Conservation (phyloP, 2,888 invertebrate genomes). For the Plusia festucae region DNA sequence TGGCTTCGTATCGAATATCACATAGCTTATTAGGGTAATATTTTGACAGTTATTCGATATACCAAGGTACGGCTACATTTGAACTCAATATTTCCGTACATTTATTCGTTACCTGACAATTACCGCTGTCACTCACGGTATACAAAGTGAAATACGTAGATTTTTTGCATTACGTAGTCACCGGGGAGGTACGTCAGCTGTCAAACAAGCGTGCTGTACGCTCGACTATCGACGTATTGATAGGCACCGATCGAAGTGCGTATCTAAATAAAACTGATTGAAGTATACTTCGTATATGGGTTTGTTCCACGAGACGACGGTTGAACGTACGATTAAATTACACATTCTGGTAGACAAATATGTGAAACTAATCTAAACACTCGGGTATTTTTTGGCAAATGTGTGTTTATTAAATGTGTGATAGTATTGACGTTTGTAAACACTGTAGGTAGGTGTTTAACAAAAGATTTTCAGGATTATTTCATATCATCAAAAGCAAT, state of each 20-base stretch:
- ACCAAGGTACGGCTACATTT: constrained; percentile 34
- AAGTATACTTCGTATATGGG: constrained; percentile 46
- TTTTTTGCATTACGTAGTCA: constrained; percentile 51
- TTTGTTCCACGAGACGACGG: constrained; percentile 44
- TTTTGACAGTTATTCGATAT: constrained; percentile 54
- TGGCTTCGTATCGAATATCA: constrained; percentile 46
- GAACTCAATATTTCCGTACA: constrained; percentile 52
- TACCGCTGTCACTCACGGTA: constrained; percentile 50
- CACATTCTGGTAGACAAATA: constrained; percentile 33
- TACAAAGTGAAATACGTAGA: constrained; percentile 52
- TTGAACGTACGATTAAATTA: constrained; percentile 47
- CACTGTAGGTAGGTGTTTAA: not conserved
- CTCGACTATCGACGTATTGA: constrained; percentile 50
- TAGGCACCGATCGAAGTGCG: constrained; percentile 49
- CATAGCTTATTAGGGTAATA: constrained; percentile 41
- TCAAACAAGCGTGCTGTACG: constrained; percentile 48
- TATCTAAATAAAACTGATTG: constrained; percentile 60
- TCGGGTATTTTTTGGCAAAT: constrained; percentile 6
- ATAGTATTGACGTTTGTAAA: not conserved
- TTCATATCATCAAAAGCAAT: too few relatives aligned
- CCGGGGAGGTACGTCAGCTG: constrained; percentile 51
- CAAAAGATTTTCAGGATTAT: too few relatives aligned
- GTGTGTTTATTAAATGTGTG: not conserved
- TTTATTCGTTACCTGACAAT: constrained; percentile 62
- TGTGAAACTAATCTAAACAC: constrained; percentile 27